Evolutionary conservation across 1,140 invertebrate species (phyloP), one percentile per base, ranked within the genome.

Genomic region (Drosophila guanche): DNA sequence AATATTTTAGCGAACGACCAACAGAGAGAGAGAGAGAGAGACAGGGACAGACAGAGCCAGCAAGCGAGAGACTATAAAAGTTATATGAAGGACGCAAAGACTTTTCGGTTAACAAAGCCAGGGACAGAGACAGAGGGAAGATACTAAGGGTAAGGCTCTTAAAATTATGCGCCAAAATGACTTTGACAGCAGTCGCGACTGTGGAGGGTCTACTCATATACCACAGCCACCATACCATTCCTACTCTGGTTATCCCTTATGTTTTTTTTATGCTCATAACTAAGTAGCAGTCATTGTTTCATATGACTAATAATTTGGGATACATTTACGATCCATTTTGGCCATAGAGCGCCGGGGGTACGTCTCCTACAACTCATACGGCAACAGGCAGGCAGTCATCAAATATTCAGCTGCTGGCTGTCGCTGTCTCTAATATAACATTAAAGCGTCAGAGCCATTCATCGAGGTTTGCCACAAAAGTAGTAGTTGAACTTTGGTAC

Each of bases 111-210:
- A 68, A 78, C 68, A 62, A 58, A 8, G 41, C 14, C 25, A 40
- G 33, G 16, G 27, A 37, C 16, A 22, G 25, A 29, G 47, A 23
- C 6, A n/a, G n/a, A 20, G 27, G 29, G 43, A 29, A 33, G 37
- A 22, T n/a, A 54, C 23, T 51, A 40, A 45, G 48, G 47, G 54
- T 41, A 60, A 62, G 75, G 83, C 55, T 78, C 77, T 86, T 78
- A 88, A 88, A 86, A 88, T 77, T 81, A 83, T 83, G 79, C 79
- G 79, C 68, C 74, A 68, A 83, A 83, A 84, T 79, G 79, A 78
- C 74, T 83, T 78, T 83, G 79, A 84, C 79, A 84, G 79, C 79
- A 78, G 74, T 75, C 65, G 46, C 65, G 66, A 29, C 55, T 56
- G 53, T 47, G 54, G 27, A 55, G 22, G 40, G 50, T 37, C 33